Base-by-base conservation (phyloP, 2,797 vertebrate species). In the Characodon lateralis region DNA sequence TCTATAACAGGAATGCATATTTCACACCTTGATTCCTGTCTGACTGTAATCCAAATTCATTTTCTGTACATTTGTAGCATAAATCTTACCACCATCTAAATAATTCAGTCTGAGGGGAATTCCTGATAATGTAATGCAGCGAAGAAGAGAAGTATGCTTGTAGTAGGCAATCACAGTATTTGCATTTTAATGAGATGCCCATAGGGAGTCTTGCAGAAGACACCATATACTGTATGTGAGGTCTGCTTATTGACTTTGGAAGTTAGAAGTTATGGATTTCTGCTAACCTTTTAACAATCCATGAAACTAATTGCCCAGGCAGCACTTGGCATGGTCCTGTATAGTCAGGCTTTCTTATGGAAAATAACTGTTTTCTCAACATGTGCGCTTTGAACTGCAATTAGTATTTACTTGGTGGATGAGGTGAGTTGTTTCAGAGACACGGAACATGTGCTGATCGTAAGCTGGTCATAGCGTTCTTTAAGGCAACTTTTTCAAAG, bases 121-220 rank as follows among this genome's bases (percentile, higher is more conserved):
- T 71, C 46, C 51, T 81, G 75, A 84, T 85, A 75, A 78, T 20
- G 0, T 51, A 81, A 71, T 50, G 48, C 56, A 79, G n/a, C 35
- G 46, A 39, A 53, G 71, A 82, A 3, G 41, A 56, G 74, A 73
- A 51, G 78, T 22, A 71, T 0, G 26, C 26, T 18, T 65, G 81
- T 3, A 0, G 72, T 75, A 76, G 76, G 83, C 88, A 87, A 83
- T 85, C 82, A 63, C 73, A 70, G 69, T 41, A 31, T 91, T 85
- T 84, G 81, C 83, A 87, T 90, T 85, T 81, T 88, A 85, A 90
- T 88, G 73, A 80, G 85, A 56, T 35, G 83, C 73, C 79, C 68
- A 76, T 41, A 35, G 84, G 77, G 76, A 77, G 71, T 73, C 51
- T 77, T 85, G 73, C 58, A 9, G 16, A 48, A 77, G 31, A 41